A percentile compares a stretch with the other conserved stretches of the same genome.
These are phyloP conservation scores for Lepilemur ruficaudatus DNA, from an alignment of 2,797 vertebrate species.

Conservation along the genomic window DNA sequence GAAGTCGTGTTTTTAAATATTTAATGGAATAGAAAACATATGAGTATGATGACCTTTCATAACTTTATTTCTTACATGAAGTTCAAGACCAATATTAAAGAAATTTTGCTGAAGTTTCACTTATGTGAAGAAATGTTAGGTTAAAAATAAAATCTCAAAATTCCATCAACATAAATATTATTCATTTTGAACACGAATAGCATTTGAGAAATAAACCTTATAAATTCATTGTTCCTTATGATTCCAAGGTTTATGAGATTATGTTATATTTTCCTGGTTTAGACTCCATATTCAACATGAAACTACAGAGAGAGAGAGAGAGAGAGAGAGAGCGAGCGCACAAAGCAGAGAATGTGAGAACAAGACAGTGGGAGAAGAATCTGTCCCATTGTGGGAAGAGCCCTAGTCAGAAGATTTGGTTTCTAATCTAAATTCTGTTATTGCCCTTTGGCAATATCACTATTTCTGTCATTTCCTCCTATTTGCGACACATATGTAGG, in stretches of 20 bases:
- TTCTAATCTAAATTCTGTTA: not conserved
- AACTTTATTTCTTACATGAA: constrained; percentile 50
- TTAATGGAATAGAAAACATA: constrained; percentile 12
- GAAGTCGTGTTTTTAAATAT: not conserved
- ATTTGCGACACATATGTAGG: not conserved
- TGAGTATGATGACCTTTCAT: not conserved
- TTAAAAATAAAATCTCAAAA: not conserved
- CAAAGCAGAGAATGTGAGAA: not conserved
- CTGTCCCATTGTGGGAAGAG: not conserved
- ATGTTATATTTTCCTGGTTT: not conserved
- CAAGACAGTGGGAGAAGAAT: not conserved
- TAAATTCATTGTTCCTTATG: not conserved
- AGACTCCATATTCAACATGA: not conserved
- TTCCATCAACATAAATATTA: not conserved
- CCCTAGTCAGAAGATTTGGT: not conserved
- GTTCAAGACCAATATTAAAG: not conserved
- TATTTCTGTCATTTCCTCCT: not conserved
- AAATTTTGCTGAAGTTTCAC: not conserved
- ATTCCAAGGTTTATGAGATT: not conserved
- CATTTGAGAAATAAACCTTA: not conserved
- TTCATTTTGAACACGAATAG: not conserved
- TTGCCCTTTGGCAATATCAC: not conserved
- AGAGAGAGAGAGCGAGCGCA: not conserved
- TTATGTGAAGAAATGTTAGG: not conserved
- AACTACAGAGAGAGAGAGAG: not conserved